Evolutionary conservation across 2,888 invertebrate genomes (phyloP).

Genomic region (Tanytarsus gracilentus): DNA sequence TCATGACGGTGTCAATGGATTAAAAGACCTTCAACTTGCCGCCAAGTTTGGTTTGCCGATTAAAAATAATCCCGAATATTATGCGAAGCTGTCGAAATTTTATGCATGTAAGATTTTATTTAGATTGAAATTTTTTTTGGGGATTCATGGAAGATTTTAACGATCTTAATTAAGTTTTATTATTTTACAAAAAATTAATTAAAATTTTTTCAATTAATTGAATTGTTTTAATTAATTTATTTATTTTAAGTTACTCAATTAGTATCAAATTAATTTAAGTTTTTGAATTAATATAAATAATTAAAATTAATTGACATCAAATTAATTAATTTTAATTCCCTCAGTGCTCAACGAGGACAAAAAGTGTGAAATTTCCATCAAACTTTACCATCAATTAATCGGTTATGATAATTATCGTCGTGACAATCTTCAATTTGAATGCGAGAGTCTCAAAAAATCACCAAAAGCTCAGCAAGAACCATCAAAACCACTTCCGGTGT

Average conservation of each 20-base stretch:
- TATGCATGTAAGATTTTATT: conserved; percentile 45
- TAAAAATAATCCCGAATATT: conserved; percentile 55
- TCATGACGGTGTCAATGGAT: conserved; percentile 50
- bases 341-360: conserved; percentile 16
- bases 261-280: too few species aligned
- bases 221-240: neutral
- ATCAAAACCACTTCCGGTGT: conserved; percentile 31
- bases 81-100: conserved; percentile 60
- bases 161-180: neutral
- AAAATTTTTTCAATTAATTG: neutral
- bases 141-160: neutral
- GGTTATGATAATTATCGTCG: conserved; percentile 45
- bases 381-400: conserved; percentile 15
- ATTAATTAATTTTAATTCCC: neutral
- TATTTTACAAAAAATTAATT: neutral
- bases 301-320: too few species aligned
- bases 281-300: too few species aligned
- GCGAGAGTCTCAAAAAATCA: conserved; percentile 32
- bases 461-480: neutral
- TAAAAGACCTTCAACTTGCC: conserved; percentile 60
- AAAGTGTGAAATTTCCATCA: conserved; percentile 22
- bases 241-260: neutral
- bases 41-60: conserved; percentile 54
- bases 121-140: neutral
- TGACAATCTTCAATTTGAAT: conserved; percentile 35